Base-by-base conservation (phyloP, 2,797 vertebrate genomes). In the Alosa sapidissima region DNA sequence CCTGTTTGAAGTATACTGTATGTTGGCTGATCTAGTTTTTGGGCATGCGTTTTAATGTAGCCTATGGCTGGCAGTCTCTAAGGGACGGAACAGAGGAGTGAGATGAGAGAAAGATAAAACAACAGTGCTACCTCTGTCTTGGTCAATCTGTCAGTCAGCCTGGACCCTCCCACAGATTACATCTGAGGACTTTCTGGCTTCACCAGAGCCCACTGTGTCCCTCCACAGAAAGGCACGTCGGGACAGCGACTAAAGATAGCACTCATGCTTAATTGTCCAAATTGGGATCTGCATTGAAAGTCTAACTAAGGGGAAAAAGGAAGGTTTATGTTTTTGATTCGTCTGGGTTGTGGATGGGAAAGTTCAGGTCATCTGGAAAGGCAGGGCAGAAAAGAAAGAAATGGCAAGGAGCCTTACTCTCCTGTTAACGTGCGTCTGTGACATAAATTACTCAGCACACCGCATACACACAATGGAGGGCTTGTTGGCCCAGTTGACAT, bases 141-240 rank as follows among this genome's bases (percentile, higher is more conserved):
- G 58, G 58, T 62, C 62, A 65, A 65, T 65, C 62, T 65, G 62
- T 33, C 62, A 65, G 62, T 65, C 62, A 33, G n/a, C 10, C 24
- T 28, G 28, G 9, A 28, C 11, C 62, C 62, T 33, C 62, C 62
- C 62, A 28, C 62, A 11, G 24, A 65, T 28, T 65, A 65, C 62
- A 65, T 65, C 62, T 65, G 62, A 24, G n/a, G 8, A 62, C 58
- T 58, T 58, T 21, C 6, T 51, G 49, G 21, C 19, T 24, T 9
- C 58, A 62, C n/a, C 58, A 24, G 21, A 65, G 24, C 62, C 8
- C 1, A 33, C 62, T 28, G 24, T 10, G 24, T 65, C 62, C 62
- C 62, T 62, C 21, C 62, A 28, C 62, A 28, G 24, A 28, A 24
- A 65, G 10, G 24, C 62, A 62, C 21, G 7, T 62, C n/a, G n/a